Conservation (phyloP, 2,888 invertebrate species). For the Polyploca ridens region DNA sequence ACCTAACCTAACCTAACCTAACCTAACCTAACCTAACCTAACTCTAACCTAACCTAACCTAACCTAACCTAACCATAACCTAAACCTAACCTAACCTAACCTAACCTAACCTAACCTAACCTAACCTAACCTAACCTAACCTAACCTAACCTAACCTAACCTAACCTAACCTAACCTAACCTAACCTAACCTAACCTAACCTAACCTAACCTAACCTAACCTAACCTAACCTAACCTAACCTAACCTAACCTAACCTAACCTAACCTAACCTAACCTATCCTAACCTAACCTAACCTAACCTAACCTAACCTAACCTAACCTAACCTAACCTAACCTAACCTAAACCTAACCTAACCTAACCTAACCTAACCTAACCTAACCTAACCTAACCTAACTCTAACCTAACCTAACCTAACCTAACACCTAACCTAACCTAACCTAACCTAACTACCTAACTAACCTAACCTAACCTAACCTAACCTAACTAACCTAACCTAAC, state of each 20-base stretch:
- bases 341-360: constrained; percentile 26
- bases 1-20: constrained; percentile 32
- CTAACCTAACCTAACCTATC: constrained; percentile 26
- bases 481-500: constrained; percentile 27
- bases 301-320: constrained; percentile 28
- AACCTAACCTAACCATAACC: no score
- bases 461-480: constrained; percentile 26
- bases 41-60: constrained; percentile 22
- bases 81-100: constrained; percentile 24
- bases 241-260: constrained; percentile 24
- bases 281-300: constrained; percentile 30
- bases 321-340: constrained; percentile 28
- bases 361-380: constrained; percentile 22
- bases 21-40: no score
- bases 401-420: no score
- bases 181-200: constrained; percentile 23
- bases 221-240: constrained; percentile 28
- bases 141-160: constrained; percentile 23
- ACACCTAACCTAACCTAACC: constrained; percentile 23
- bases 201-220: constrained; percentile 26
- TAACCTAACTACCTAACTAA: constrained; percentile 30
- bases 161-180: constrained; percentile 24
- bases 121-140: constrained; percentile 20
- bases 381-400: constrained; percentile 26
- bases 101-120: constrained; percentile 24